phyloP scores from a whole-genome alignment of 2,113 vertebrate genomes.

The Rutilus rutilus region DNA sequence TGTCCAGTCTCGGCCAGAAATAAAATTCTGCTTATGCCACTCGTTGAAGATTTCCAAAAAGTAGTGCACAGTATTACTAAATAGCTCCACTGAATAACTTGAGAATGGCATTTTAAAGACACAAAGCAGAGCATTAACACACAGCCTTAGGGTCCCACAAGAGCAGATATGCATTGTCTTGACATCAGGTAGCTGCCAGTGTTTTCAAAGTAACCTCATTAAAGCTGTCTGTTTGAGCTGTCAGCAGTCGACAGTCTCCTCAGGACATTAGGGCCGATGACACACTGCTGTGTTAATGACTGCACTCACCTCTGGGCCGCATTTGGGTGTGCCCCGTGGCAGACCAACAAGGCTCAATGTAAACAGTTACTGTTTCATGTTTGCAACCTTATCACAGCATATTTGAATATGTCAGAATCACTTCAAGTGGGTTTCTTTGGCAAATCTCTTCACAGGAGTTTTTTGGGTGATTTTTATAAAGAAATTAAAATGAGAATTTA shows the following conservation, averaged over 20 bases:
- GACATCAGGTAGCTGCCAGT: conserved; percentile 74
- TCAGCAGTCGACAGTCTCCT: conserved; percentile 70
- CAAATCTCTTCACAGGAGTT: neutral
- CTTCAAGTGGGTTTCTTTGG: neutral
- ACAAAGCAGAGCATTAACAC: no score
- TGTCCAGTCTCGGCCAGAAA: neutral
- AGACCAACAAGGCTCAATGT: conserved; percentile 24
- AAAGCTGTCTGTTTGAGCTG: conserved; percentile 77
- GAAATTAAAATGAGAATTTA: no score
- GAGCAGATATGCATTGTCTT: conserved; percentile 71
- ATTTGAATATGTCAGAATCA: neutral
- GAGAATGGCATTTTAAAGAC: neutral
- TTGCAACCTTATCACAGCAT: neutral
- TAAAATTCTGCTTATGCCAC: neutral
- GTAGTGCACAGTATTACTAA: no score
- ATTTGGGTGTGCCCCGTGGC: conserved; percentile 5
- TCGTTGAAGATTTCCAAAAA: no score
- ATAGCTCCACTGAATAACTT: no score
- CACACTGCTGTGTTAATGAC: conserved; percentile 69
- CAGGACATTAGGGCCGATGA: conserved; percentile 60
- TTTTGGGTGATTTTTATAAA: neutral
- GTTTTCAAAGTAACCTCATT: conserved; percentile 79
- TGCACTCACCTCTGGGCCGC: conserved; percentile 12
- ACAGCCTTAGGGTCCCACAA: neutral
- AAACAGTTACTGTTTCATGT: conserved; percentile 36